Percentiles rank a stretch among this genome's conserved stretches.
phyloP scores from a whole-genome alignment of 2,113 vertebrate genomes.

The Lates calcarifer region DNA sequence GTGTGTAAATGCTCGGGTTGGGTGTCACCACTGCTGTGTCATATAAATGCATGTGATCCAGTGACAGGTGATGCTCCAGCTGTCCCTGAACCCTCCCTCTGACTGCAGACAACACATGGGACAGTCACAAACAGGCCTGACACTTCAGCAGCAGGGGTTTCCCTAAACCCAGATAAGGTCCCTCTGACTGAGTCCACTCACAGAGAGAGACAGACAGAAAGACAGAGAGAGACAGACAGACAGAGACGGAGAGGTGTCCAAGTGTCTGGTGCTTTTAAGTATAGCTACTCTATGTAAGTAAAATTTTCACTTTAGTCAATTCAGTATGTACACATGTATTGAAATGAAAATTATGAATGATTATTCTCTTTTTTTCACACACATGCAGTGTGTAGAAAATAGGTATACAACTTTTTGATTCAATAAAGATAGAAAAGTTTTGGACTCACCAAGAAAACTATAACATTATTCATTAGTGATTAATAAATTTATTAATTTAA shows the following conservation, averaged over 20 bases:
- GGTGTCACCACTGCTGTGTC: constrained; percentile 49
- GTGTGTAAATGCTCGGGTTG: constrained; percentile 21
- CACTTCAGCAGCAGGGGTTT: constrained; percentile 41
- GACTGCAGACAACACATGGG: constrained; percentile 74
- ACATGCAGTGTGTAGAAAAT: not conserved
- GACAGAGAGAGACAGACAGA: too few species aligned
- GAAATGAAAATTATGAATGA: too few species aligned
- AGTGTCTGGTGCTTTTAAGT: not conserved
- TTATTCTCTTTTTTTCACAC: too few species aligned
- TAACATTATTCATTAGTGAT: not conserved
- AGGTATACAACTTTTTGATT: not conserved
- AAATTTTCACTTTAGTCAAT: not conserved
- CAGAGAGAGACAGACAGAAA: not conserved
- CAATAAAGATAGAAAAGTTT: not conserved
- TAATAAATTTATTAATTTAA: not conserved
- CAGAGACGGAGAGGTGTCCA: not conserved
- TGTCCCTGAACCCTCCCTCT: constrained; percentile 63
- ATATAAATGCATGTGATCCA: constrained; percentile 64
- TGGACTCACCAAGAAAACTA: not conserved
- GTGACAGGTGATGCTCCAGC: constrained; percentile 80
- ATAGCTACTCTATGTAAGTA: not conserved
- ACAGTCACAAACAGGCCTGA: constrained; percentile 53
- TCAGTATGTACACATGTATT: not conserved
- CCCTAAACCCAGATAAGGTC: constrained; percentile 28
- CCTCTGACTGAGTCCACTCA: constrained; percentile 1